Evolutionary conservation across 2,797 vertebrate genomes (phyloP).

Genomic region (Emys orbicularis): DNA sequence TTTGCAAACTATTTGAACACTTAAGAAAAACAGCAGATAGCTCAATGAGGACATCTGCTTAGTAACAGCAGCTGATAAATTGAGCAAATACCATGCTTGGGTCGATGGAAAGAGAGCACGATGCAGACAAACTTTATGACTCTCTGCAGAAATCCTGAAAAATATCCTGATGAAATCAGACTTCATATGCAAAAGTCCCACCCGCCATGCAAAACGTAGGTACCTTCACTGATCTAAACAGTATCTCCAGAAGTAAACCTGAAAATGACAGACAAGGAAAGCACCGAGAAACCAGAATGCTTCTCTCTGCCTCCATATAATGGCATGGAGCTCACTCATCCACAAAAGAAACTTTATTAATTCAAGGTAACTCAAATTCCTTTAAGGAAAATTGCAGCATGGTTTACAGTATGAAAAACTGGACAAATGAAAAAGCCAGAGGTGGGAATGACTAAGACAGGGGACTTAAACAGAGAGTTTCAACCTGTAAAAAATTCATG

Average conservation of each 20-base stretch:
- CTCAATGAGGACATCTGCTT: background rate
- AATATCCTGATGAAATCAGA: background rate
- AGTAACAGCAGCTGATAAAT: background rate
- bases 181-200: background rate
- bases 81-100: background rate
- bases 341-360: background rate
- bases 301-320: background rate
- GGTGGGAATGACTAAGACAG: background rate
- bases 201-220: background rate
- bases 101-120: background rate
- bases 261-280: background rate
- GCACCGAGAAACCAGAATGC: background rate
- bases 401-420: slow-evolving; percentile 1
- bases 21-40: background rate
- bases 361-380: background rate
- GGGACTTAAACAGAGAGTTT: background rate
- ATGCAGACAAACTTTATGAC: background rate
- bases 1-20: slow-evolving; percentile 18
- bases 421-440: background rate
- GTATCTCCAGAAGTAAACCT: background rate
- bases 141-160: background rate
- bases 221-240: background rate
- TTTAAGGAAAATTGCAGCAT: background rate
- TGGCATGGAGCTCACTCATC: background rate
- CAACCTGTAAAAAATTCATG: background rate